Percentiles rank a stretch among this genome's conserved stretches.
Evolutionary conservation across 1,140 invertebrate species (phyloP).

Genomic region (Drosophila kurseongensis): DNA sequence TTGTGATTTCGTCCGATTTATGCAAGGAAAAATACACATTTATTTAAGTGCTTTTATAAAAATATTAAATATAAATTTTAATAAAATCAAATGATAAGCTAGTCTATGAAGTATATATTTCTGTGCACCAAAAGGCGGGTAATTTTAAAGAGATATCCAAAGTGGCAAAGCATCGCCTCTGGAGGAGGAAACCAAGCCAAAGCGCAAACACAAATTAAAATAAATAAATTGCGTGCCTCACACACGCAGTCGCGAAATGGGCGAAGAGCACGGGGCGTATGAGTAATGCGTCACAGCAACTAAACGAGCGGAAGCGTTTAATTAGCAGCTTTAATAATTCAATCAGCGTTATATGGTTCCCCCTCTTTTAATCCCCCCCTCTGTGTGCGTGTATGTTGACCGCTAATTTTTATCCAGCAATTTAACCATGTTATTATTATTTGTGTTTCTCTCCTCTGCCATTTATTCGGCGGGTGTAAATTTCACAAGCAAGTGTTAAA

Average conservation of each 20-base stretch:
- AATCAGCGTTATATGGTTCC: constrained; percentile 58
- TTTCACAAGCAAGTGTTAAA: constrained; percentile 67
- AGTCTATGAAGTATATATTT: too few species aligned
- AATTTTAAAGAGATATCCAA: background rate
- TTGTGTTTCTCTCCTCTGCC: background rate
- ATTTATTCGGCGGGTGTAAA: constrained; percentile 29
- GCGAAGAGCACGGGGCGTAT: constrained; percentile 57
- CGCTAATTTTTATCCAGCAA: constrained; percentile 66
- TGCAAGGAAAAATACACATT: too few species aligned
- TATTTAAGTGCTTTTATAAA: too few species aligned
- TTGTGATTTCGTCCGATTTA: too few species aligned
- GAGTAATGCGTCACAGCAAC: constrained; percentile 59
- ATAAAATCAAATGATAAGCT: background rate
- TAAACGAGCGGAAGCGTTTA: constrained; percentile 81
- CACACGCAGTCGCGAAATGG: constrained; percentile 5
- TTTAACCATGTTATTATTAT: constrained; percentile 50
- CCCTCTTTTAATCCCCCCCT: background rate
- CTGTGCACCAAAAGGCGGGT: background rate
- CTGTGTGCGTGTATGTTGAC: constrained; percentile 35
- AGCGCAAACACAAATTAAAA: constrained; percentile 69
- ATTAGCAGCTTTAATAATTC: constrained; percentile 80
- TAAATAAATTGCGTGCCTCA: constrained; percentile 75
- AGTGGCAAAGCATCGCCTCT: background rate
- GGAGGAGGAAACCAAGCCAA: background rate
- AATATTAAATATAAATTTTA: too few species aligned